Base-by-base conservation (phyloP, 1,140 invertebrate genomes). In the Penaeus vannamei region DNA sequence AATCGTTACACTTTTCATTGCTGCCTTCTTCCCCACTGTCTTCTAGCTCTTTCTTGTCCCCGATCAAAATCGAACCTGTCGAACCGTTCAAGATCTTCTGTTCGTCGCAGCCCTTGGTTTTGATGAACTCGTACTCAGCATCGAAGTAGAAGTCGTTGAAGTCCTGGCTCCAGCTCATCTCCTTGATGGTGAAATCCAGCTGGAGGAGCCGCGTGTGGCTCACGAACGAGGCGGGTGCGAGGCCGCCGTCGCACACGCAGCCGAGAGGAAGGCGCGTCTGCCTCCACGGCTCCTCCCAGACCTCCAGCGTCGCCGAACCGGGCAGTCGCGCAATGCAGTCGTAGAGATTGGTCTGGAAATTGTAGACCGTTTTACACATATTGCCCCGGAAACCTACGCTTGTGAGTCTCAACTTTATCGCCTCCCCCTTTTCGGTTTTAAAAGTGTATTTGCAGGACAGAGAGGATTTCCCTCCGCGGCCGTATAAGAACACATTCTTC, bases 141-240 rank as follows among this genome's bases (percentile, higher is more conserved):
- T 97, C 96, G 93, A 97, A 97, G 91, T 95, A 95, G 92, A 96
- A 97, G 92, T 96, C 95, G 64, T 95, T 94, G 91, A 96, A 96
- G 93, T 97, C 96, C 92, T 97, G 96, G 19, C 95, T 96, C 46
- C 96, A 95, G 92, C 96, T 96, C 96, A 97, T 97, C 91, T 95
- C 94, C 1, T 94, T 95, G 3, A 97, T 95, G 0, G 94, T 94
- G 92, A 97, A 97, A 91, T 95, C 95, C 0, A 97, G 94, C 92
- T 96, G 95, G 2, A 97, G 94, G 83, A 95, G 94, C 66, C 94
- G 94, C 2, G 95, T 95, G 1, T 95, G 95, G 84, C 96, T 93
- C 32, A 95, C 95, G 69, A 95, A 95, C 60, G 59, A 86, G 36
- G 89, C 83, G 14, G 87, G 85, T 2, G 84, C 69, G 36, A 85